phyloP scores from a whole-genome alignment of 1,140 invertebrate genomes.

The Drosophila seguyi region DNA sequence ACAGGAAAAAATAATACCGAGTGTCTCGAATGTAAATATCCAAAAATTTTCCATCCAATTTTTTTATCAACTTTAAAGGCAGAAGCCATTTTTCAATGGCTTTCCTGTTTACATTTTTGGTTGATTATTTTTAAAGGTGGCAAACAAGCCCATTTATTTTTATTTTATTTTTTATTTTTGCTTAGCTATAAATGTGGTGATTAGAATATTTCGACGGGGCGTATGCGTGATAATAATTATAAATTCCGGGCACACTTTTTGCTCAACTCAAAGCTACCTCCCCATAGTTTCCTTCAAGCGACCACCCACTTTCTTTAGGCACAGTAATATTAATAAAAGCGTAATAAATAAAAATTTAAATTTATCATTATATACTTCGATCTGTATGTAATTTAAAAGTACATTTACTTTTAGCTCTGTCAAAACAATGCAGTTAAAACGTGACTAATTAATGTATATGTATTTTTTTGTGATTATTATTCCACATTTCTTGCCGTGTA shows the following conservation, averaged over 20 bases:
- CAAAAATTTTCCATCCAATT: neutral
- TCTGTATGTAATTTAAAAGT: neutral
- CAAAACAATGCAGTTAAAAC: neutral
- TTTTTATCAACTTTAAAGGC: neutral
- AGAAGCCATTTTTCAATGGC: neutral
- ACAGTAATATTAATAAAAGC: neutral
- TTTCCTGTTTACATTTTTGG: slow-evolving; percentile 32
- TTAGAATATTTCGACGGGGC: slow-evolving; percentile 23
- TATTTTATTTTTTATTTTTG: slow-evolving; percentile 7
- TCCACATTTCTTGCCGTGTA: slow-evolving; percentile 9
- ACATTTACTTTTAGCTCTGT: neutral
- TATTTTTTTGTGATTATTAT: neutral
- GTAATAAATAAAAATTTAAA: neutral
- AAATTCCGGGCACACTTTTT: slow-evolving; percentile 53
- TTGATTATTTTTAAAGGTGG: slow-evolving; percentile 18
- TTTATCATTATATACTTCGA: neutral
- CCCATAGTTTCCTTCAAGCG: neutral
- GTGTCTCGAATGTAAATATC: neutral
- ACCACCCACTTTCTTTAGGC: slow-evolving; percentile 3
- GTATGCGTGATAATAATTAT: slow-evolving; percentile 61
- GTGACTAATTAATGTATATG: neutral
- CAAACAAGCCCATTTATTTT: slow-evolving; percentile 5
- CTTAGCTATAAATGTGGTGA: slow-evolving; percentile 17
- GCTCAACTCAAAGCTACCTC: slow-evolving; percentile 7
- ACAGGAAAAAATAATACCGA: neutral